Evolutionary conservation across 2,797 vertebrate genomes (phyloP), one percentile per base, ranked within the genome.

Genomic region (Enteromius afrohamiltoni): DNA sequence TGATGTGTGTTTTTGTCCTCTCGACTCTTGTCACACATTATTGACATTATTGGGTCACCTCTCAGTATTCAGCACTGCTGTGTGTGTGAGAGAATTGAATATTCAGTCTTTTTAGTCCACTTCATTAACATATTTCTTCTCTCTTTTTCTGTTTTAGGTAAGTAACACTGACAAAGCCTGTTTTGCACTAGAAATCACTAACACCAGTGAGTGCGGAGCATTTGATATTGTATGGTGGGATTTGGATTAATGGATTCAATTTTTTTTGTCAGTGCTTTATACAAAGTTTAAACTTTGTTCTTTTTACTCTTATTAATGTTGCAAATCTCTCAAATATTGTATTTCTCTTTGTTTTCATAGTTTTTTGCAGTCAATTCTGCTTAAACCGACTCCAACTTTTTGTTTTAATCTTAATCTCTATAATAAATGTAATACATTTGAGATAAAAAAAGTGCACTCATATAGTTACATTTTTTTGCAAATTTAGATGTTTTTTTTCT

Each of bases 101-200:
- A 26, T 70, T n/a, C 42, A 19, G 37, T 11, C 17, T 1, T 37
- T 64, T 16, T 34, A 47, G 17, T 77, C 42, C 29, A n/a, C 60
- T 55, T 79, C 1, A 67, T 53, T 86, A 37, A 83, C 47, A 37
- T 0, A 68, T 60, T 62, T 77, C 74, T 79, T 64, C 37, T 75
- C 7, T 45, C 17, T 85, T 19, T 74, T n/a, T 84, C 69, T 84
- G 23, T 77, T 84, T 55, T 65, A 82, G 85, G 85, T 86, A 84
- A 86, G 86, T 75, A 75, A 42, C 53, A 67, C 73, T 75, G 62
- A 4, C 58, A 69, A 65, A 64, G 51, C 37, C 37, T 40, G 37
- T 40, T 40, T 69, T 75, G 37, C 17, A 4, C 7, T 29, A 51
- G 47, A 53, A 31, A 31, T 31, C 47, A 3, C 17, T 73, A 45